These are phyloP conservation scores for Catocala nupta DNA, from an alignment of 2,888 invertebrate genomes.

Conservation along the genomic window DNA sequence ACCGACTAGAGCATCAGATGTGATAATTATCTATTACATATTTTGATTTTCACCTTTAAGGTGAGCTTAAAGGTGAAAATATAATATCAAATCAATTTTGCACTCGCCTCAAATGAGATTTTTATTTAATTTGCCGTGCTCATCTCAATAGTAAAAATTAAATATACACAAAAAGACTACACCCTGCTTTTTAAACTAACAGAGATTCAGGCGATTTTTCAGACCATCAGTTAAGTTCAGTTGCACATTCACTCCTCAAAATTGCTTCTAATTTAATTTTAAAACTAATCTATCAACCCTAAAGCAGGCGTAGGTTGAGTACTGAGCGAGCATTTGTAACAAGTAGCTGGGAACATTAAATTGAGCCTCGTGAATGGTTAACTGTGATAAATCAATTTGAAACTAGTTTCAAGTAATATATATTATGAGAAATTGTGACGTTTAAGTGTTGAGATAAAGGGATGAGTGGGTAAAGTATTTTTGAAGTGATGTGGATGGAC, in stretches of 20 bases:
- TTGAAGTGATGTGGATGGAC: neutral
- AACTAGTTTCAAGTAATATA: slow-evolving; percentile 32
- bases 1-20: too few relatives aligned
- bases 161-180: too few relatives aligned
- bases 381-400: slow-evolving; percentile 49
- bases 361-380: slow-evolving; percentile 39
- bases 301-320: slow-evolving; percentile 22
- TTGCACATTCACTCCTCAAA: neutral
- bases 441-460: slow-evolving; percentile 16
- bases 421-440: slow-evolving; percentile 32
- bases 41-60: too few relatives aligned
- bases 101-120: too few relatives aligned
- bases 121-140: too few relatives aligned
- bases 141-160: too few relatives aligned
- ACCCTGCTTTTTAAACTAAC: too few relatives aligned
- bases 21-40: too few relatives aligned
- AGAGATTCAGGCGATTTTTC: too few relatives aligned
- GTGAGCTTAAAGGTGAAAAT: too few relatives aligned
- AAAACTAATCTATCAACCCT: slow-evolving; percentile 21
- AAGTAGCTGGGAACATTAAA: slow-evolving; percentile 43
- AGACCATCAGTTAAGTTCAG: too few relatives aligned
- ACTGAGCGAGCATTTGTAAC: slow-evolving; percentile 39
- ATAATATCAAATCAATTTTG: too few relatives aligned
- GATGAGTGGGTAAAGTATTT: neutral
- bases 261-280: neutral